Evolutionary conservation across 2,888 invertebrate species (phyloP).

Genomic region (Meteorus cinctellus): DNA sequence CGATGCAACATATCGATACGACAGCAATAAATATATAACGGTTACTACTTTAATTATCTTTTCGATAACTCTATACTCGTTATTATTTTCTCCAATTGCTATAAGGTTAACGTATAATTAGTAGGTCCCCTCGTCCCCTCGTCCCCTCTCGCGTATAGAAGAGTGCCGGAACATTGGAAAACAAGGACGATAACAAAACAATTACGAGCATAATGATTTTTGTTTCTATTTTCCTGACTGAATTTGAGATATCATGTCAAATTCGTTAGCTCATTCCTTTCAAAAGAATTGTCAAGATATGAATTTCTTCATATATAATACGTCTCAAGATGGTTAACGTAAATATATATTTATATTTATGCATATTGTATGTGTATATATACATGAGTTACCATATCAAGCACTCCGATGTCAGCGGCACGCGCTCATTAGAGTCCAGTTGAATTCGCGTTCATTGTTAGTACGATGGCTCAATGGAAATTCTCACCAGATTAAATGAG

Average conservation of each 20-base stretch:
- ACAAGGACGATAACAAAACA: no score
- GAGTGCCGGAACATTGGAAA: no score
- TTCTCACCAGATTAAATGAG: constrained; percentile 39
- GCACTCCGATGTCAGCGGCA: constrained; percentile 66
- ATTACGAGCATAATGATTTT: no score
- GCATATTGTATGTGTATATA: neutral
- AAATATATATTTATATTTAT: no score
- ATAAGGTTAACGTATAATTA: neutral
- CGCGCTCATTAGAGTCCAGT: constrained; percentile 70
- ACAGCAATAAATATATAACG: constrained; percentile 1
- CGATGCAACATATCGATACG: constrained; percentile 4
- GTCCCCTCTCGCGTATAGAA: no score
- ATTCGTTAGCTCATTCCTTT: constrained; percentile 25
- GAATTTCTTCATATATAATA: constrained; percentile 7
- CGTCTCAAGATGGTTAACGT: no score
- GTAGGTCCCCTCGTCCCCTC: no score
- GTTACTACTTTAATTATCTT: constrained; percentile 12
- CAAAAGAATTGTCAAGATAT: constrained; percentile 32
- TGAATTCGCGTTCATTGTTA: constrained; percentile 52
- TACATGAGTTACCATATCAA: neutral
- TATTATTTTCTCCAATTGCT: neutral
- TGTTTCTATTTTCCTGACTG: no score
- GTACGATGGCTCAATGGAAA: constrained; percentile 53
- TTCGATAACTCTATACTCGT: neutral
- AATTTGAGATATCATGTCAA: neutral